Base-by-base conservation (phyloP, 2,888 invertebrate genomes). In the Seira ritae region DNA sequence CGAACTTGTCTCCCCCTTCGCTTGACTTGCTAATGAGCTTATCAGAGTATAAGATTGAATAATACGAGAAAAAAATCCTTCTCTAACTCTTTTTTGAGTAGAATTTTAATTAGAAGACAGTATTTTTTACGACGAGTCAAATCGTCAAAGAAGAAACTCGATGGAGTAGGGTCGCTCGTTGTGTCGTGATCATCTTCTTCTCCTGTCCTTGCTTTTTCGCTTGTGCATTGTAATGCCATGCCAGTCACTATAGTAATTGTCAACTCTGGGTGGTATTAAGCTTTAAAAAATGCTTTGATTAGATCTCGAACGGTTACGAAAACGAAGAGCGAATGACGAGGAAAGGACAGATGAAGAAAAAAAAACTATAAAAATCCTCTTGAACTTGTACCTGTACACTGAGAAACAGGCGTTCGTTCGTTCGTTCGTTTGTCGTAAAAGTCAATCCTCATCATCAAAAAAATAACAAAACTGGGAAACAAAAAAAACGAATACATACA, bases 261-360 rank as follows among this genome's bases (percentile, higher is more conserved):
- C 88, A 87, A 88, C 88, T 87, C 88, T 88, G 88, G 88, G 88
- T 88, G 88, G 88, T 86, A 86, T 86, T 85, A 86, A 73, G 82
- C 81, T 81, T 88, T 75, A 75, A 86, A 86, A 85, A 85, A 83
- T 86, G 73, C 83, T 80, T 42, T 80, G 86, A 86, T 86, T 86
- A 86, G 84, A 86, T 86, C 86, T 85, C 74, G 76, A 80, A 79
- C 71, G 65, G 80, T 84, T 84, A 84, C 80, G 42, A 84, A 78
- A 77, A 46, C 22, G 68, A 69, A 20, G 71, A 71, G 71, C 20
- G 71, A 60, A 10, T 19, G 42, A 42, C 55, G 23, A 55, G 31
- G 15, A 31, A 42, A 42, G 22, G 60, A 60, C 22, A 60, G 23
- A 20, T 15, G 22, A 22, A 8, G 70, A n/a, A n/a, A n/a, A n/a